Conservation (phyloP, 2,888 invertebrate species). For the Plebejus melissa region DNA sequence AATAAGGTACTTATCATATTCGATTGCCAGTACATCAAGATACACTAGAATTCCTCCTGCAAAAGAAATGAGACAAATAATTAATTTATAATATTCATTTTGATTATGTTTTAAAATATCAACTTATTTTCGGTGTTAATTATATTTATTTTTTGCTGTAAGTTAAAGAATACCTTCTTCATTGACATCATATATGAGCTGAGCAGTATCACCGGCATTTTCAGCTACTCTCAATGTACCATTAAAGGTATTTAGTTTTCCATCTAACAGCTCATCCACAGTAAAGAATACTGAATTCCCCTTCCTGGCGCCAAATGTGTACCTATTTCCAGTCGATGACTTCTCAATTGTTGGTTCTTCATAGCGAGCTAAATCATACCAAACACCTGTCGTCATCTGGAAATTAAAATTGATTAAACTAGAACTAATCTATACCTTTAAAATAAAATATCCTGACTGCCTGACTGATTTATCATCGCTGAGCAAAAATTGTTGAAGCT, state of each 20-base stretch:
- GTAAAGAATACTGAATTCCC: not conserved
- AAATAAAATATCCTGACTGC: too few species aligned
- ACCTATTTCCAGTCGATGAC: not conserved
- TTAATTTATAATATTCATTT: not conserved
- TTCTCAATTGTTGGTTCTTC: not conserved
- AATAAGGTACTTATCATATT: not conserved
- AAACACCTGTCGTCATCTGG: not conserved
- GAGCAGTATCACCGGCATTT: conserved; percentile 8
- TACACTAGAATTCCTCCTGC: not conserved
- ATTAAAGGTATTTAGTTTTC: not conserved
- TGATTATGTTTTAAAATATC: too few species aligned
- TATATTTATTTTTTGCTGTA: too few species aligned
- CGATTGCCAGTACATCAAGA: conserved; percentile 8
- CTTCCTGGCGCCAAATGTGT: not conserved
- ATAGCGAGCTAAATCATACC: conserved; percentile 7
- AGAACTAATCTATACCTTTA: too few species aligned
- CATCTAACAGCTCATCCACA: not conserved
- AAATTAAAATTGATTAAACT: not conserved
- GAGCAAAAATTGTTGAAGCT: too few species aligned
- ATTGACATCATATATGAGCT: not conserved
- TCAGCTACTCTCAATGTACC: not conserved
- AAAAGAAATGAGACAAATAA: not conserved
- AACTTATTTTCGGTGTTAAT: too few species aligned
- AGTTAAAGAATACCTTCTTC: not conserved
- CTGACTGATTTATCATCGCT: too few species aligned